phyloP scores from a whole-genome alignment of 2,113 vertebrate species.

The Nematolebias whitei region DNA sequence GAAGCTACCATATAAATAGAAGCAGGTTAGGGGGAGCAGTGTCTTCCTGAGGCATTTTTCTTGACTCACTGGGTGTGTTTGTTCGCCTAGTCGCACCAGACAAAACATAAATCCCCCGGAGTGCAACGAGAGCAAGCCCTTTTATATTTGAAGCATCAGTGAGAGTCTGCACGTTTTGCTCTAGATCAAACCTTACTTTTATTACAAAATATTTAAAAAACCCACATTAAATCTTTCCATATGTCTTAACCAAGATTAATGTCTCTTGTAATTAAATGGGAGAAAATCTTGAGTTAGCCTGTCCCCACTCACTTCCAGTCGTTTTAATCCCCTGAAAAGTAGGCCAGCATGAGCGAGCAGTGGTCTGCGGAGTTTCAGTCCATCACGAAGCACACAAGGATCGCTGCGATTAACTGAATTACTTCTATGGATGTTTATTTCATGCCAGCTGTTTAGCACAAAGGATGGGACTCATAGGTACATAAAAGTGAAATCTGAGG shows the following conservation, averaged over 20 bases:
- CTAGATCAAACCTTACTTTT: too few species aligned
- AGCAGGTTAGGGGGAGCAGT: not conserved
- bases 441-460: slow-evolving; percentile 41
- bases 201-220: too few species aligned
- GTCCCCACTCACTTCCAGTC: not conserved
- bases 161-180: too few species aligned
- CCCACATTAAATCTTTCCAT: too few species aligned
- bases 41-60: not conserved
- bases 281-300: not conserved
- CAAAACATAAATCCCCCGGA: not conserved
- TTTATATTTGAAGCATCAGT: not conserved
- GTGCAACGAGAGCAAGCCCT: not conserved
- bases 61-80: not conserved
- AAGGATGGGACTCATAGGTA: too few species aligned
- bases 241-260: not conserved
- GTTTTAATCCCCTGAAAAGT: slow-evolving; percentile 30
- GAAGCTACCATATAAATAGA: slow-evolving; percentile 1
- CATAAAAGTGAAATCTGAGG: slow-evolving; percentile 1
- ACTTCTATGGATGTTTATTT: slow-evolving; percentile 10
- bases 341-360: slow-evolving; percentile 38
- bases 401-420: slow-evolving; percentile 25
- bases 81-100: not conserved
- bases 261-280: not conserved
- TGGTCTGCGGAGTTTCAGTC: slow-evolving; percentile 20
- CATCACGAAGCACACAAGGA: slow-evolving; percentile 3